Conservation (phyloP, 2,113 vertebrate species). For the Poecilia latipinna region DNA sequence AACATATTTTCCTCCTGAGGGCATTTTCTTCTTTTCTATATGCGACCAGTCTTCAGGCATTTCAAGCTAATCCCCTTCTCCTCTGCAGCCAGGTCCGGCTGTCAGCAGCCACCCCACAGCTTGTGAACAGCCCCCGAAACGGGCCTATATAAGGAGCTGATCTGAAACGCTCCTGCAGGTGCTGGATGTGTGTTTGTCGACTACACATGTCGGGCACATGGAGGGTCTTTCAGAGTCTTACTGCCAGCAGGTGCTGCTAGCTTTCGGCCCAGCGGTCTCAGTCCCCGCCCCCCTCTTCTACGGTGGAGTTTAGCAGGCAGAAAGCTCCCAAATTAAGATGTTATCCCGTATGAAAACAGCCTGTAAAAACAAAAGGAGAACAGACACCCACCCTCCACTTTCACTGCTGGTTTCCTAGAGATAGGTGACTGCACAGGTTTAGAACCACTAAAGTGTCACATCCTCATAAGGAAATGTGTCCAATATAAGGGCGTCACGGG, state of each 20-base stretch:
- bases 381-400: conserved; percentile 52
- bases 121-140: conserved; percentile 35
- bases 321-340: conserved; percentile 41
- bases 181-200: conserved; percentile 16
- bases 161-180: conserved; percentile 42
- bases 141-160: conserved; percentile 74
- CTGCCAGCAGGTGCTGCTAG: conserved; percentile 85
- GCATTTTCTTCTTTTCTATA: conserved; percentile 1
- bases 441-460: conserved; percentile 79
- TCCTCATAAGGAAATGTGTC: conserved; percentile 84
- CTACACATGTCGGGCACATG: conserved; percentile 79
- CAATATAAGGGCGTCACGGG: conserved; percentile 32
- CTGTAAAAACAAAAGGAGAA: conserved; percentile 81
- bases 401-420: conserved; percentile 58
- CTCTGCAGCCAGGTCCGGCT: conserved; percentile 15
- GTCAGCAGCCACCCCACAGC: conserved; percentile 3
- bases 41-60: not conserved
- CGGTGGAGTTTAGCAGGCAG: conserved; percentile 43
- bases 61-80: conserved; percentile 6
- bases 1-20: not conserved
- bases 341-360: conserved; percentile 67
- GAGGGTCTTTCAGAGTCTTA: conserved; percentile 51
- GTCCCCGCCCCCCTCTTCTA: conserved; percentile 10
- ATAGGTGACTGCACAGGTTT: conserved; percentile 87
- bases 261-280: conserved; percentile 68